These are phyloP conservation scores for Scotopteryx bipunctaria DNA, from an alignment of 2,888 invertebrate species.

Conservation along the genomic window DNA sequence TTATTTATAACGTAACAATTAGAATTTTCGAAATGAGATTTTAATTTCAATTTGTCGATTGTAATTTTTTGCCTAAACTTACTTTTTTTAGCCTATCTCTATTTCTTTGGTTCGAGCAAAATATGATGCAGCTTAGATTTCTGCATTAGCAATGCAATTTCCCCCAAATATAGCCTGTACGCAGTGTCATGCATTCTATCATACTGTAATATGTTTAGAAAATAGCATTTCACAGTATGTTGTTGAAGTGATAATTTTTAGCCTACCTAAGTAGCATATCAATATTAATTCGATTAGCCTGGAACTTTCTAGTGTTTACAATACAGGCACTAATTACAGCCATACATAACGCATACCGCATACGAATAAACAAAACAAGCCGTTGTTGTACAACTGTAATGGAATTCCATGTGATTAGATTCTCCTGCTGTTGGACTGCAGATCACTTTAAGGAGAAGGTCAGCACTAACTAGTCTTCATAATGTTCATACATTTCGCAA, in stretches of 20 bases:
- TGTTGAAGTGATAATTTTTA: background rate
- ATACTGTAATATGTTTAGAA: background rate
- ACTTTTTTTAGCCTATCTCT: too few relatives aligned
- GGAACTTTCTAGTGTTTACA: conserved; percentile 13
- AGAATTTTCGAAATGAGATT: too few relatives aligned
- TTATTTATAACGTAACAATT: too few relatives aligned
- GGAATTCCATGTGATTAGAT: background rate
- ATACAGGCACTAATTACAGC: conserved; percentile 14
- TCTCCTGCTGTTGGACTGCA: background rate
- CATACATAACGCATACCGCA: background rate
- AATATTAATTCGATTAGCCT: conserved; percentile 11
- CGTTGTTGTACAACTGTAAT: background rate
- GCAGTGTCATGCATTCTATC: background rate
- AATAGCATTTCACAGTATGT: background rate
- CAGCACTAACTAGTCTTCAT: too few relatives aligned
- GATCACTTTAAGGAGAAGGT: too few relatives aligned
- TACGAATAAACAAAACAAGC: conserved; percentile 1
- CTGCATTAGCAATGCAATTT: too few relatives aligned
- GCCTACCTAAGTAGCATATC: background rate
- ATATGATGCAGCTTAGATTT: too few relatives aligned
- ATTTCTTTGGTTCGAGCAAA: too few relatives aligned
- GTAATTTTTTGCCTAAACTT: too few relatives aligned
- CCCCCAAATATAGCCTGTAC: too few relatives aligned
- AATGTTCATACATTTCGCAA: too few relatives aligned
- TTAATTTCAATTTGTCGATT: too few relatives aligned